Evolutionary conservation across 2,888 invertebrate species (phyloP), one percentile per base, ranked within the genome.

Genomic region (Callosobruchus maculatus): DNA sequence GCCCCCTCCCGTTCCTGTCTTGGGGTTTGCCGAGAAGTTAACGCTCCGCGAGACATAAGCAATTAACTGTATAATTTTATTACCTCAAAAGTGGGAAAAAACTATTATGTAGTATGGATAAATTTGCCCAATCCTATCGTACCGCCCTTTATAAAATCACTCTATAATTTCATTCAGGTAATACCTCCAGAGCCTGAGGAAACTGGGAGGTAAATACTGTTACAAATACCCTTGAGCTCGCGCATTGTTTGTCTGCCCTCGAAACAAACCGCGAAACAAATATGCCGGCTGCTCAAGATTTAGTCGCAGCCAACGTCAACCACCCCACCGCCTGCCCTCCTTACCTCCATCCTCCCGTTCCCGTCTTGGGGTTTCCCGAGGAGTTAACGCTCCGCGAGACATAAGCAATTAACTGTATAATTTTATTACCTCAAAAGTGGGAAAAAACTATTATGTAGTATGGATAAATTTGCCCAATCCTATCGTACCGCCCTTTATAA

Each of bases 1-100:
- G 3, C 30, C n/a, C n/a, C 30, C 30, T 30, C 3, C 30, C 30
- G 30, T 30, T 3, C 30, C 30, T 30, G 30, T 30, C 30, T 82
- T 82, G 82, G 77, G 81, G 83, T 81, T 85, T 82, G 83, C 80
- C 81, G 80, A 82, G 85, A 9, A 30, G 30, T 30, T 30, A 85
- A 86, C 85, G 85, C 85, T 84, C 82, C 84, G 83, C 82, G 82
- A 84, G 86, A 85, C 86, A 84, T 83, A 84, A 84, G 86, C 86
- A 87, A 86, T 86, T 87, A 86, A 84, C 83, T 86, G 86, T 85
- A 86, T 86, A 86, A 87, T 87, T 87, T 87, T 86, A 87, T 85
- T 82, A 84, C 84, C 79, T 78, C 78, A 80, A 82, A 83, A 84
- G 83, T 82, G 81, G 83, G 81, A 81, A 84, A 84, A n/a, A n/a